Evolutionary conservation across 2,797 vertebrate genomes (phyloP).

Genomic region (Stomatorhinus walkeri): DNA sequence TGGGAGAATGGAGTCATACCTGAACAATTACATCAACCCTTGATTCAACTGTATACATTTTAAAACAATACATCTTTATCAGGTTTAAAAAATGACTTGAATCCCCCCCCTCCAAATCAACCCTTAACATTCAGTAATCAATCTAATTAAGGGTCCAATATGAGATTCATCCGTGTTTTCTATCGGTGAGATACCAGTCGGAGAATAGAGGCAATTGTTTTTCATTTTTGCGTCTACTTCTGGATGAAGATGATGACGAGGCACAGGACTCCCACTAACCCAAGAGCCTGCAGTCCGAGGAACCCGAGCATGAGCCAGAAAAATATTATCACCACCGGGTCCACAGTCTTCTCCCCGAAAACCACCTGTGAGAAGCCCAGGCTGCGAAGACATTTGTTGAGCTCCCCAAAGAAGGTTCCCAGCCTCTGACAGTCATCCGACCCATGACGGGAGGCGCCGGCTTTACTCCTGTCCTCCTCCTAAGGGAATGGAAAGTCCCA

Average conservation of each 20-base stretch:
- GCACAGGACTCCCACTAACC: conserved; percentile 69
- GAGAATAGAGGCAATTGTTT: background rate
- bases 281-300: conserved; percentile 68
- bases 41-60: background rate
- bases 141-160: background rate
- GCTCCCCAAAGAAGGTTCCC: conserved; percentile 71
- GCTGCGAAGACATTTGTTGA: conserved; percentile 68
- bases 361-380: conserved; percentile 71
- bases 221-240: conserved; percentile 41
- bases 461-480: conserved; percentile 21
- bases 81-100: background rate
- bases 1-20: background rate
- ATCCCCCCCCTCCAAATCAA: background rate
- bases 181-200: background rate
- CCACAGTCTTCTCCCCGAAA: conserved; percentile 69
- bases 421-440: conserved; percentile 70
- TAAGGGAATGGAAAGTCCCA: conserved; percentile 13
- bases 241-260: conserved; percentile 75
- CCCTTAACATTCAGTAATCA: background rate
- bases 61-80: background rate
- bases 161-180: background rate
- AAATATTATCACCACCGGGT: conserved; percentile 69
- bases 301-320: conserved; percentile 75
- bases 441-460: conserved; percentile 22
- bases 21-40: background rate